Percentiles rank a stretch among this genome's conserved stretches.
These are phyloP conservation scores for Agrochola lota DNA, from an alignment of 2,888 invertebrate species.

Conservation along the genomic window DNA sequence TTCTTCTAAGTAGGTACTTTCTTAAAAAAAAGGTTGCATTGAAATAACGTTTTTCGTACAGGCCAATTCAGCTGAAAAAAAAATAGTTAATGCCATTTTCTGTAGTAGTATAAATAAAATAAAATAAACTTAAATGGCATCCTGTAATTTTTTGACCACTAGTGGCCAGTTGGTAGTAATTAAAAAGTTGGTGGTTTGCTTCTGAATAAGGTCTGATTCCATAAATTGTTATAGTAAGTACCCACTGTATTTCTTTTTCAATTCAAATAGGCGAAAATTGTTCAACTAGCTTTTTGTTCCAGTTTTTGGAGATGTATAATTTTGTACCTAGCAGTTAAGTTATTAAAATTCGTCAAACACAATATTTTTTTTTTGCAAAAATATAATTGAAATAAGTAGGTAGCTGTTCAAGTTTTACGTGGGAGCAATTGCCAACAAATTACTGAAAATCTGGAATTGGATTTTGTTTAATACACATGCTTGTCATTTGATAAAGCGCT, in stretches of 20 bases:
- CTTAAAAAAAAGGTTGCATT: slow-evolving; percentile 20
- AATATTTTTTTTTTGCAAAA: neutral
- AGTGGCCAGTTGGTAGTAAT: slow-evolving; percentile 4
- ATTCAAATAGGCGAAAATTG: neutral
- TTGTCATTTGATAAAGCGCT: neutral
- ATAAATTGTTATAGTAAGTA: neutral
- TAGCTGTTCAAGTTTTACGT: too few relatives aligned
- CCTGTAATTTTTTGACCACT: neutral
- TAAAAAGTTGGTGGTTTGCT: neutral
- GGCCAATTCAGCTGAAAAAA: neutral
- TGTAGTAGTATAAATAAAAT: neutral
- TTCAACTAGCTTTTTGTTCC: neutral
- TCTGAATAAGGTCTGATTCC: neutral
- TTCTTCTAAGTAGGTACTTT: neutral
- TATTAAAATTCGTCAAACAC: neutral
- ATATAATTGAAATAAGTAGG: too few relatives aligned
- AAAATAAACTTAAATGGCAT: neutral
- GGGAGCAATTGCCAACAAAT: neutral
- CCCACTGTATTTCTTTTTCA: neutral
- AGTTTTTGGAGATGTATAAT: neutral
- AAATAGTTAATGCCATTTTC: neutral
- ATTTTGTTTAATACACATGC: neutral
- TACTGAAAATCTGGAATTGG: neutral
- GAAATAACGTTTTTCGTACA: neutral
- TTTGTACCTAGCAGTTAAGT: too few relatives aligned